Base-by-base conservation (phyloP, 2,797 vertebrate species). In the Eurystomus glaucurus region DNA sequence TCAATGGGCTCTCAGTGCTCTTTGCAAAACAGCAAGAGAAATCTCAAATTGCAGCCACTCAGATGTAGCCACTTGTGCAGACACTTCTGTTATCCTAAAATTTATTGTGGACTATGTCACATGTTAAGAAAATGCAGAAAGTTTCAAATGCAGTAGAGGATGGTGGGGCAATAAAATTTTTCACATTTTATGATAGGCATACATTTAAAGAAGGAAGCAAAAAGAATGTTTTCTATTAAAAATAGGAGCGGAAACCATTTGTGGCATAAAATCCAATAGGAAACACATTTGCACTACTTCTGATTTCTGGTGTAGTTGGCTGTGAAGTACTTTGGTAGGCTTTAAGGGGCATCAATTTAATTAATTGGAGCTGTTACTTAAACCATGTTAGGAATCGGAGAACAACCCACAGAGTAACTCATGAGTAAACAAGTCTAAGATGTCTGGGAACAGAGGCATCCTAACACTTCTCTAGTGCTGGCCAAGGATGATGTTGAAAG, bases 281-380 rank as follows among this genome's bases (percentile, higher is more conserved):
- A 98, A 98, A 98, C 92, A 98, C 95, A 97, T 98, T 98, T 98
- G 58, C 23, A 45, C 37, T 28, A 62, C 76, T 89, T 98, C 97
- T 98, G 86, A 89, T 97, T 93, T 98, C 61, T 65, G 61, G 45
- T 95, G 41, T 62, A 93, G 78, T 55, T 94, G 82, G 41, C 94
- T 92, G 50, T 35, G 75, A 85, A 90, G 85, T 92, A 57, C 91
- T 97, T 95, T 48, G 90, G 55, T 80, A 74, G n/a, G 37, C 39
- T 97, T 46, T 66, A 81, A 96, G n/a, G 58, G 90, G 43, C 91
- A 93, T 70, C 45, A 2, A 3, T 92, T 87, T 70, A 78, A 91
- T 94, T 97, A 97, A 96, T 93, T 90, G 41, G 33, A 64, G 43
- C 55, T 85, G 74, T 96, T 95, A 76, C 79, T 97, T 96, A 95